Conservation (phyloP, 2,888 invertebrate genomes). For the Lochmaea capreae region DNA sequence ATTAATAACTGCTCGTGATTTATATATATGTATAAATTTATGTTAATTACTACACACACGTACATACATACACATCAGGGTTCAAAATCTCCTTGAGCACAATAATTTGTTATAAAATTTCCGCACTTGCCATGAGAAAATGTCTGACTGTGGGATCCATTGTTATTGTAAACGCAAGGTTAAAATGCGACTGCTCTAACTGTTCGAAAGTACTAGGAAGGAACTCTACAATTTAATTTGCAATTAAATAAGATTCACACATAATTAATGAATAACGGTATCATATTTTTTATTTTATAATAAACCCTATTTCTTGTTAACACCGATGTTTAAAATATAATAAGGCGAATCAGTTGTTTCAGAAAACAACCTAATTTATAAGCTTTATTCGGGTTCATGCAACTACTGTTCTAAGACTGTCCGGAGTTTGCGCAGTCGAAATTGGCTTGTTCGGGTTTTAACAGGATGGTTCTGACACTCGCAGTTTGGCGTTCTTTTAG, state of each 20-base stretch:
- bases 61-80: conserved; percentile 42
- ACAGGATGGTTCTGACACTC: too few relatives aligned
- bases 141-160: conserved; percentile 59
- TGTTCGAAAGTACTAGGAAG: conserved; percentile 56
- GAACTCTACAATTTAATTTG: conserved; percentile 59
- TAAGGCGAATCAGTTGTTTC: conserved; percentile 9
- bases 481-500: too few relatives aligned
- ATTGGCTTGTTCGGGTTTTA: too few relatives aligned
- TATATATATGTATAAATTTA: conserved; percentile 29
- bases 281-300: conserved; percentile 40
- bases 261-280: conserved; percentile 61
- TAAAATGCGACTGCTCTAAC: conserved; percentile 51
- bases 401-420: too few relatives aligned
- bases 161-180: conserved; percentile 58
- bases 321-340: conserved; percentile 35
- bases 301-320: conserved; percentile 29
- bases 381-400: too few relatives aligned
- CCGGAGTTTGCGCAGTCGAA: too few relatives aligned
- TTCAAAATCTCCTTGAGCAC: conserved; percentile 61
- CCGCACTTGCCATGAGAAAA: conserved; percentile 60
- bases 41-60: conserved; percentile 32
- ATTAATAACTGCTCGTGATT: conserved; percentile 3
- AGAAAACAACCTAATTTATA: neutral
- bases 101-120: conserved; percentile 60
- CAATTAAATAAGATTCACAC: conserved; percentile 59